Conservation (phyloP, 2,888 invertebrate species). For the Aricia artaxerxes region DNA sequence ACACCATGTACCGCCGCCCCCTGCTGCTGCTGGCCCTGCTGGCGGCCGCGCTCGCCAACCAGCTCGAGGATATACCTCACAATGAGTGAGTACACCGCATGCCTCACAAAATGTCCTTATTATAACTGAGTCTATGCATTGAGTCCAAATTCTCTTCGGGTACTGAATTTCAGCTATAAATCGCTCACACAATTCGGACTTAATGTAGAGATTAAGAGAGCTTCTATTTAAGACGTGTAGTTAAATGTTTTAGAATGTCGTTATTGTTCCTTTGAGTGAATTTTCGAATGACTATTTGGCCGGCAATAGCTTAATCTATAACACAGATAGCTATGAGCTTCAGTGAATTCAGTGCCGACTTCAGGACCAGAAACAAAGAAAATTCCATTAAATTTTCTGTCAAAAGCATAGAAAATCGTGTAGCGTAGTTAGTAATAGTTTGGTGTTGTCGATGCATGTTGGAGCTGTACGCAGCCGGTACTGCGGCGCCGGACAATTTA, state of each 20-base stretch:
- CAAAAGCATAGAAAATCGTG: background rate
- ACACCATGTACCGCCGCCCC: conserved; percentile 62
- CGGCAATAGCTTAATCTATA: background rate
- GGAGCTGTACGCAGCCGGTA: background rate
- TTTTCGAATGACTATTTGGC: background rate
- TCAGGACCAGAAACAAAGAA: background rate
- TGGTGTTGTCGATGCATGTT: conserved; percentile 13
- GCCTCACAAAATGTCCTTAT: background rate
- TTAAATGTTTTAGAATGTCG: background rate
- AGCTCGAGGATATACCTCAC: conserved; percentile 94
- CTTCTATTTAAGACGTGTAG: background rate
- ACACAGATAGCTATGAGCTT: no score
- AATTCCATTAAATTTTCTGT: background rate
- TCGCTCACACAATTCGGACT: background rate
- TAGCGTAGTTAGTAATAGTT: background rate
- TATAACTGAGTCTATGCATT: background rate
- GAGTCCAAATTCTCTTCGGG: background rate
- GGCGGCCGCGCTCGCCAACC: conserved; percentile 81
- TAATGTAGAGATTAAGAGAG: background rate
- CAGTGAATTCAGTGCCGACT: no score
- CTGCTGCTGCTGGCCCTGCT: conserved; percentile 62
- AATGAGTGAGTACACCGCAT: conserved; percentile 86
- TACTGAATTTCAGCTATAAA: background rate
- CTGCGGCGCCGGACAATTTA: conserved; percentile 38
- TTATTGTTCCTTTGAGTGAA: background rate